Percentiles rank a stretch among this genome's conserved stretches.
These are phyloP conservation scores for Branchipolynoe longqiensis DNA, from an alignment of 2,888 invertebrate genomes.

Conservation along the genomic window DNA sequence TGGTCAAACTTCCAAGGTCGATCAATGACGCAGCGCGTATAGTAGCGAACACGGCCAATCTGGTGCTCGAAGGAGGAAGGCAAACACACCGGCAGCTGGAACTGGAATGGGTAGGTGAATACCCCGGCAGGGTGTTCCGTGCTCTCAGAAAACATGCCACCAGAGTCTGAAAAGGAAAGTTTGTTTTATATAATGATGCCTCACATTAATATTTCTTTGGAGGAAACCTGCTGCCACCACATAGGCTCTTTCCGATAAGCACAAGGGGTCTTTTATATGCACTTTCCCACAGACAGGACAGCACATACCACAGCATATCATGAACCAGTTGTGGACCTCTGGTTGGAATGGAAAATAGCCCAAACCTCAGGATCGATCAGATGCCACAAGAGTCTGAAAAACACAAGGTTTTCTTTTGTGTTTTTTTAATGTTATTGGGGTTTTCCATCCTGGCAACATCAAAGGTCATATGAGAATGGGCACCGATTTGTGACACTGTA, in stretches of 20 bases:
- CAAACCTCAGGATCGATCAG: no score
- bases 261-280: no score
- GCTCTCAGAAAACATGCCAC: constrained; percentile 57
- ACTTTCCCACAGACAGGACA: no score
- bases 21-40: constrained; percentile 89
- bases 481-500: no score
- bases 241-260: no score
- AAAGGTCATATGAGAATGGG: no score
- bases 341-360: neutral
- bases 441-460: no score
- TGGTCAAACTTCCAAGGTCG: constrained; percentile 93
- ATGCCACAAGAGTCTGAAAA: no score
- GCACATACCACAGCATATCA: no score
- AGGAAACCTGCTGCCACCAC: neutral
- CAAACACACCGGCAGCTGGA: constrained; percentile 85
- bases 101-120: constrained; percentile 90
- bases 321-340: no score
- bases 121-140: constrained; percentile 86
- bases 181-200: neutral
- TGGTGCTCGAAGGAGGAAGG: constrained; percentile 77
- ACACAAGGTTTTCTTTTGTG: no score
- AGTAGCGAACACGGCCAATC: constrained; percentile 88
- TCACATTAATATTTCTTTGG: neutral
- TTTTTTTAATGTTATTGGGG: no score
- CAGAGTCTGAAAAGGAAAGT: constrained; percentile 39